phyloP scores from a whole-genome alignment of 2,888 invertebrate species.

The Germaria angustata region DNA sequence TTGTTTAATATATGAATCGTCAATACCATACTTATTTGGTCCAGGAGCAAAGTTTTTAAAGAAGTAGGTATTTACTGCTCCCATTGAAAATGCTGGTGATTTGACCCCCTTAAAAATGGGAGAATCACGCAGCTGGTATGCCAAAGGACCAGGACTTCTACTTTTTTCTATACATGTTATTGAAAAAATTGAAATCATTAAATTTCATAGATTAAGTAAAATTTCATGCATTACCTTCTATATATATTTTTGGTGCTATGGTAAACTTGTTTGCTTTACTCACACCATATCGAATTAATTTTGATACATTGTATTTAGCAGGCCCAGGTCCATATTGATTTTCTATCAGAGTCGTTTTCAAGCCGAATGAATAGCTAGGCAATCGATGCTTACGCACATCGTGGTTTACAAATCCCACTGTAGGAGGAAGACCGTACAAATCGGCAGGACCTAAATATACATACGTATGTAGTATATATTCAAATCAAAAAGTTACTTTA shows the following conservation, averaged over 20 bases:
- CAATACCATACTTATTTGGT: conserved; percentile 69
- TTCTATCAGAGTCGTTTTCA: conserved; percentile 65
- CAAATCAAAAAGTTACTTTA: not conserved
- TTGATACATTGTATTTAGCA: conserved; percentile 71
- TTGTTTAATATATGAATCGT: conserved; percentile 63
- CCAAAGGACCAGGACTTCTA: conserved; percentile 75
- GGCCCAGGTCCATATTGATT: conserved; percentile 75
- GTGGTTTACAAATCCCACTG: conserved; percentile 82
- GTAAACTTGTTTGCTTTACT: conserved; percentile 79
- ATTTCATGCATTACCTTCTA: conserved; percentile 67
- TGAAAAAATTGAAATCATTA: not conserved
- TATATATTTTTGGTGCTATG: conserved; percentile 79
- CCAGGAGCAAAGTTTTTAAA: conserved; percentile 66
- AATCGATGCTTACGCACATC: conserved; percentile 82
- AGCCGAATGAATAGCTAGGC: conserved; percentile 79
- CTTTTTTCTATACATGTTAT: conserved; percentile 38
- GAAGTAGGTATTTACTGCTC: conserved; percentile 71
- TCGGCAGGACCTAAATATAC: conserved; percentile 82
- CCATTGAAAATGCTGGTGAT: conserved; percentile 77
- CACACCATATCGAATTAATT: conserved; percentile 73
- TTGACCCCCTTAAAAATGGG: conserved; percentile 69
- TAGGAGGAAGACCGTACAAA: conserved; percentile 82
- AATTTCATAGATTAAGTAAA: not conserved
- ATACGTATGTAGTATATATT: not conserved
- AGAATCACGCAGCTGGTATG: conserved; percentile 72